These are phyloP conservation scores for Drusus annulatus DNA, from an alignment of 1,140 invertebrate genomes.

Conservation along the genomic window DNA sequence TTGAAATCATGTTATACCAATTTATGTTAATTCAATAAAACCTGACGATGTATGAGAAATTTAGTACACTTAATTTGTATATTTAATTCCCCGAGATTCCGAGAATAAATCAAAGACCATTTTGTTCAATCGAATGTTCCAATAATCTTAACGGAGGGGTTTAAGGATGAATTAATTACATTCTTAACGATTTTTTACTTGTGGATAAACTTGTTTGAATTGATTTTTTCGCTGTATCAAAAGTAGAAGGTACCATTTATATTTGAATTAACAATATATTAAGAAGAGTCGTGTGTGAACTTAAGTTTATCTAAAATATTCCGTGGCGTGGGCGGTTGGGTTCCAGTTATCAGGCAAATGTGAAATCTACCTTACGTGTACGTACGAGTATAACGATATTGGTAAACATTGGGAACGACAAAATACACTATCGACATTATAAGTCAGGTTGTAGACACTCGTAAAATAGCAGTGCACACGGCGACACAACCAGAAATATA, in stretches of 20 bases:
- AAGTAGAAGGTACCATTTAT: no score
- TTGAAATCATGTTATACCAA: no score
- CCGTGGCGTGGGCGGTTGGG: not conserved
- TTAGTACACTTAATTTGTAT: no score
- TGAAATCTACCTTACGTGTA: conserved; percentile 4
- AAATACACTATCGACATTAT: conserved; percentile 17
- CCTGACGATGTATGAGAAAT: no score
- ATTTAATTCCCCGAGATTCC: no score
- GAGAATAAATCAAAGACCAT: not conserved
- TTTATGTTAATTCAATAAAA: no score
- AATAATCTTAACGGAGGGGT: not conserved
- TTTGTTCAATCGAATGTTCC: not conserved
- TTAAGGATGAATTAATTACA: no score
- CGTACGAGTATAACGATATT: conserved; percentile 11
- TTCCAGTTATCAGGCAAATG: conserved; percentile 17
- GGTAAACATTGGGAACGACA: conserved; percentile 21
- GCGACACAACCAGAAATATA: not conserved
- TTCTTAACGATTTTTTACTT: no score
- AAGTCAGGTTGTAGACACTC: conserved; percentile 5
- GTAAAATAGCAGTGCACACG: not conserved
- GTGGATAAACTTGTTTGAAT: no score
- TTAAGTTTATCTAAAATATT: not conserved
- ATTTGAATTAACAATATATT: no score
- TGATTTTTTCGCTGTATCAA: no score
- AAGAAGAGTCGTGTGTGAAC: no score